Evolutionary conservation across 2,888 invertebrate genomes (phyloP).

Genomic region (Rhingia rostrata): DNA sequence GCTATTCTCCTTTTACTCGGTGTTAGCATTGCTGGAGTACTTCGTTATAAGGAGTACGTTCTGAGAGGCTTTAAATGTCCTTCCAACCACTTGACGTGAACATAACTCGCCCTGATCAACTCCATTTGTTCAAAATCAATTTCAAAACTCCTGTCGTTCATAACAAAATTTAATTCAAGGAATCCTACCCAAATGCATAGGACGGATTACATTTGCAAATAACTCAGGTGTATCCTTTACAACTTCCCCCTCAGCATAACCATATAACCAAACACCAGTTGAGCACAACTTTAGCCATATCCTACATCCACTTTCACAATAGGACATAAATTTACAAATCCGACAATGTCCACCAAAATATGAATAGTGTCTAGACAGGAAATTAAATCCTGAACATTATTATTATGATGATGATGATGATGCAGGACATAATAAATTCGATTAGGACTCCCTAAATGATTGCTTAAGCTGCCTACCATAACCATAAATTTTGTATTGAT

Average conservation of each 20-base stretch:
- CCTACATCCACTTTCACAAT: neutral
- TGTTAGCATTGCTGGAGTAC: too few species aligned
- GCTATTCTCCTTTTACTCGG: too few species aligned
- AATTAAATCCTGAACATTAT: slow-evolving; percentile 12
- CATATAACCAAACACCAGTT: neutral
- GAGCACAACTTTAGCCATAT: neutral
- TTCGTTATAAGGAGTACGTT: too few species aligned
- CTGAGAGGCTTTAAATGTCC: too few species aligned
- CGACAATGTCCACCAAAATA: slow-evolving; percentile 6
- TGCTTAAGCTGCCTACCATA: slow-evolving; percentile 14
- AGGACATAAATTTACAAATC: slow-evolving; percentile 3
- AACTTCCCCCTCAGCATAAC: neutral
- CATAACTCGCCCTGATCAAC: too few species aligned
- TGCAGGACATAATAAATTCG: neutral
- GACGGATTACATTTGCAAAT: too few species aligned
- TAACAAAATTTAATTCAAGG: too few species aligned
- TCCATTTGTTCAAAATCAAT: too few species aligned
- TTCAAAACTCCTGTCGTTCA: too few species aligned
- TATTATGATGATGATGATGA: neutral
- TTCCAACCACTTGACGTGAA: too few species aligned
- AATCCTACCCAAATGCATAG: neutral
- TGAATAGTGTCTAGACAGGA: slow-evolving; percentile 20
- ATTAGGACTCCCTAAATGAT: slow-evolving; percentile 11
- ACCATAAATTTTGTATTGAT: slow-evolving; percentile 20
- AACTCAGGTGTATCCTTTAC: too few species aligned